Percentiles rank a stretch among this genome's conserved stretches.
phyloP scores from a whole-genome alignment of 1,140 invertebrate species.

The Dreissena rostriformis region DNA sequence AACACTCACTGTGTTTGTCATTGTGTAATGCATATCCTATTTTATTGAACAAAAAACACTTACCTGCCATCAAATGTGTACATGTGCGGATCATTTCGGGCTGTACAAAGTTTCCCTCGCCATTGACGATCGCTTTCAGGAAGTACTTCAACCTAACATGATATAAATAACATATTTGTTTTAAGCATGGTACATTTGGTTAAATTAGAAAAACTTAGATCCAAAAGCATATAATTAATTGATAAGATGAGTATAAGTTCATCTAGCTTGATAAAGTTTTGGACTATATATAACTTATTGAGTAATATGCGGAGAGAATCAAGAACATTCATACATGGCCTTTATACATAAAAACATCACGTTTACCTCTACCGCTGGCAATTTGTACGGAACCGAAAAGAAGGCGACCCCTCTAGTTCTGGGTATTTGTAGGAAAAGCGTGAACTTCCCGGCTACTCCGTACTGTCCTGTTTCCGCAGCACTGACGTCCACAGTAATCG shows the following conservation, averaged over 20 bases:
- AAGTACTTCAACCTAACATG: conserved; percentile 12
- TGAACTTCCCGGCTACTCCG: conserved; percentile 29
- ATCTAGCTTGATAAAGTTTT: background rate
- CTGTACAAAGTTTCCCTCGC: conserved; percentile 11
- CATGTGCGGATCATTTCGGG: conserved; percentile 49
- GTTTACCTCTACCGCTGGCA: background rate
- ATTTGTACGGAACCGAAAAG: background rate
- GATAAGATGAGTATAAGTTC: background rate
- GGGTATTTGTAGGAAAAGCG: background rate
- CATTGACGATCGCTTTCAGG: conserved; percentile 8
- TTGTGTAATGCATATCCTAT: background rate
- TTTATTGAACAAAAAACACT: background rate
- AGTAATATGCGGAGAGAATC: background rate
- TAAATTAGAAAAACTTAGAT: background rate
- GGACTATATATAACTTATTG: background rate
- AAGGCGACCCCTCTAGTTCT: background rate
- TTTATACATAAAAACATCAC: too few relatives aligned
- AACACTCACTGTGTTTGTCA: background rate
- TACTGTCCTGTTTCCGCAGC: conserved; percentile 29
- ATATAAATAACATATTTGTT: background rate
- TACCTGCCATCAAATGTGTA: conserved; percentile 37
- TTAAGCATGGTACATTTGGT: background rate
- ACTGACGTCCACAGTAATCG: background rate
- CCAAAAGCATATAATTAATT: background rate
- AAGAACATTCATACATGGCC: background rate